A percentile compares a stretch with the other conserved stretches of the same genome.
Conservation (phyloP, 30 jellyfish, hydroid and myxozoan species). For the Euphysa ruthae region DNA sequence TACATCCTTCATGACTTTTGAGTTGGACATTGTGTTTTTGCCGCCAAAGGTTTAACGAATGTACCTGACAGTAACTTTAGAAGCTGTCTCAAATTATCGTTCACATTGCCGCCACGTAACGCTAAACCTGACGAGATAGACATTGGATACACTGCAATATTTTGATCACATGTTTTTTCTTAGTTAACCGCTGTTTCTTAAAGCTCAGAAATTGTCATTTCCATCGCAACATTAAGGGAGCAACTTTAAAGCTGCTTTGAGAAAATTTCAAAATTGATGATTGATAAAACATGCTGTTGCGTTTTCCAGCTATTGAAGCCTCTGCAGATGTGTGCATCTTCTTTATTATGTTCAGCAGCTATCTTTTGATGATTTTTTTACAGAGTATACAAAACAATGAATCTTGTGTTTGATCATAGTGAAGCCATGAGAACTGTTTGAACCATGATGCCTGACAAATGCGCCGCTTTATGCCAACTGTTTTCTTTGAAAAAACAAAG, state of each 20-base stretch:
- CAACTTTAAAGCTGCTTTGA: conserved; percentile 23
- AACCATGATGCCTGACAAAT: background rate
- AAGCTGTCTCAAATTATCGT: too few species aligned
- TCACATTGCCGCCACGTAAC: too few species aligned
- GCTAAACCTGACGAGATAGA: too few species aligned
- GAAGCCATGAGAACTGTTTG: background rate
- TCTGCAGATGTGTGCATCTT: background rate
- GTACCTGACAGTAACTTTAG: too few species aligned
- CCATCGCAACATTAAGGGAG: conserved; percentile 41
- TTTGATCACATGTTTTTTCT: too few species aligned
- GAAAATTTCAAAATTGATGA: conserved; percentile 25
- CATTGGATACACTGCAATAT: too few species aligned
- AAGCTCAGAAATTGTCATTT: too few species aligned
- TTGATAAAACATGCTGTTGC: conserved; percentile 12
- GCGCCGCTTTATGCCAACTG: background rate
- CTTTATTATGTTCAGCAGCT: conserved; percentile 11
- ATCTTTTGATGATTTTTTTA: background rate
- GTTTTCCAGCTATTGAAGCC: conserved; percentile 36
- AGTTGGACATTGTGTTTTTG: too few species aligned
- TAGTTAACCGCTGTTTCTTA: conserved; percentile 20
- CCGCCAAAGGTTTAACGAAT: too few species aligned
- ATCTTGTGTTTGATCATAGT: background rate
- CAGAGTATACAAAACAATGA: background rate
- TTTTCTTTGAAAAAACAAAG: background rate
- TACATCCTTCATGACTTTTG: too few species aligned